Base-by-base conservation (phyloP, 2,888 invertebrate genomes). In the Notodonta dromedarius region DNA sequence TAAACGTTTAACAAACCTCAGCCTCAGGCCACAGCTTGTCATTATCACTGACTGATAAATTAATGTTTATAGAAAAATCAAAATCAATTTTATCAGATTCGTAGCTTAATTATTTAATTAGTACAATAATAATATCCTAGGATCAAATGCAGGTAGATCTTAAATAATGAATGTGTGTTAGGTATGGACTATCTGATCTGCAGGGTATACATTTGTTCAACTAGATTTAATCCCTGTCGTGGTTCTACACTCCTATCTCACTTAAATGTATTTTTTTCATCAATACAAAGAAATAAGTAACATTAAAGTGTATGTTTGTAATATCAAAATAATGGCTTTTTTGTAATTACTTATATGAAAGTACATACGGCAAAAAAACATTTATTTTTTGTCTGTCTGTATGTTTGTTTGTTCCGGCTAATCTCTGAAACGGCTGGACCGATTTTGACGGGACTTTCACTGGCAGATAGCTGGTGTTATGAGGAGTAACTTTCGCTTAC, bases 141-240 rank as follows among this genome's bases (percentile, higher is more conserved):
- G 6, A 39, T 55, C 44, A 40, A 40, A 55, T 48, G 39, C n/a
- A 32, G n/a, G 54, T 35, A 61, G 48, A 13, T 53, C 35, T 52
- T 39, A 46, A 51, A 53, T 55, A 59, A 55, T 46, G 51, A 63
- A 60, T 55, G 40, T 44, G 44, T 40, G 62, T 69, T 69, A 61
- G 62, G 63, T 64, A 73, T 67, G 66, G 70, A 63, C 67, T 70
- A 62, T 50, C 67, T 73, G 73, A 84, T 83, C 83, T 83, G 83
- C 83, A 79, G 80, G 79, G 78, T 79, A 75, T 80, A 74, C 67
- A 71, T 59, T 60, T 70, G 64, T 62, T 67, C 67, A 71, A 66
- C 62, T 71, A 71, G 67, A 74, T 69, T 62, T 61, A 71, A 67
- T 69, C 68, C 56, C 64, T 62, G 44, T 67, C 53, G 66, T 61